Percentiles rank a stretch among this genome's conserved stretches.
Evolutionary conservation across 2,797 vertebrate species (phyloP).

Genomic region (Propithecus deckenii): DNA sequence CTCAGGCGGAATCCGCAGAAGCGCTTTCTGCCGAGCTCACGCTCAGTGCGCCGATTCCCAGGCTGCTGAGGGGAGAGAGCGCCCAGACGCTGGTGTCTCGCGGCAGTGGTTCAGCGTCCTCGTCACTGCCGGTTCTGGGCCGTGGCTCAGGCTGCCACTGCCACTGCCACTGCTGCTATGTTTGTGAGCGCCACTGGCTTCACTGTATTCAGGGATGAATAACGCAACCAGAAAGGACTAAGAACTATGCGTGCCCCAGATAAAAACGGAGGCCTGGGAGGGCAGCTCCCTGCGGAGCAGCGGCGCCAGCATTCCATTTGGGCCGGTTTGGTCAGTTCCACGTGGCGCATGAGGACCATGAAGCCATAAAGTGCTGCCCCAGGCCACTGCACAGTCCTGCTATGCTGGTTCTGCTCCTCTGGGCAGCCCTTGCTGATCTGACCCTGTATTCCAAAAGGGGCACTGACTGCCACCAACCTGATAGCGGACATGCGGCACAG

Average conservation of each 20-base stretch:
- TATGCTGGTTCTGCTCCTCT: conserved; percentile 96
- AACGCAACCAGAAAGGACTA: conserved; percentile 94
- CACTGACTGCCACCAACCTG: conserved; percentile 87
- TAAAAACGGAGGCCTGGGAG: conserved; percentile 96
- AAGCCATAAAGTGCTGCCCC: conserved; percentile 95
- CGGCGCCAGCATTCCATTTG: conserved; percentile 77
- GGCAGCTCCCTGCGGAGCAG: conserved; percentile 85
- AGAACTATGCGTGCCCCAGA: conserved; percentile 93
- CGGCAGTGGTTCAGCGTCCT: conserved; percentile 84
- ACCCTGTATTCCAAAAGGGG: conserved; percentile 86
- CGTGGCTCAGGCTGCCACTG: conserved; percentile 85
- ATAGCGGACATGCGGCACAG: conserved; percentile 88
- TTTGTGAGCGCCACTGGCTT: conserved; percentile 87
- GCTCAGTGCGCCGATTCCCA: conserved; percentile 40
- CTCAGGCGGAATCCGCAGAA: background rate
- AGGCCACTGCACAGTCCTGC: conserved; percentile 96
- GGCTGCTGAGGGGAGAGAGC: conserved; percentile 48
- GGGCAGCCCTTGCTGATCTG: conserved; percentile 92
- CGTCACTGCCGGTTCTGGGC: conserved; percentile 88
- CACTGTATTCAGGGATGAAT: conserved; percentile 93
- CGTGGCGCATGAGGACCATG: conserved; percentile 95
- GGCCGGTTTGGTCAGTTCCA: conserved; percentile 91
- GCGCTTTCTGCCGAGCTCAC: conserved; percentile 20
- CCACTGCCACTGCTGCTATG: conserved; percentile 80
- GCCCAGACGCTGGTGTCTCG: conserved; percentile 92